These are phyloP conservation scores for Craterocephalus amniculus DNA, from an alignment of 2,797 vertebrate genomes.

Conservation along the genomic window DNA sequence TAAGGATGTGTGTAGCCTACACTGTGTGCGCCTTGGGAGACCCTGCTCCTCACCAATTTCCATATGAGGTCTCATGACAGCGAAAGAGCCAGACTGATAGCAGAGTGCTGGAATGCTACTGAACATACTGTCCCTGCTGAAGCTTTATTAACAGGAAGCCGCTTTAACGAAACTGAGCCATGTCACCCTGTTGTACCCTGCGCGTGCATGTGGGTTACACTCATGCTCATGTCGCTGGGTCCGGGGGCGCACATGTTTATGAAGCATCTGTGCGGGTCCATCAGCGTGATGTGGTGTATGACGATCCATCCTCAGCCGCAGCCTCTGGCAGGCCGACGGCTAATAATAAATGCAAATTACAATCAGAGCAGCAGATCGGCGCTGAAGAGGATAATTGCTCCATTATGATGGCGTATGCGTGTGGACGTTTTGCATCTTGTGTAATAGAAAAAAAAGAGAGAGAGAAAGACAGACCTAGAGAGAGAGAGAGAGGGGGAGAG, in stretches of 20 bases:
- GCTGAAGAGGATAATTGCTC: constrained; percentile 79
- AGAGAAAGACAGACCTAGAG: constrained; percentile 7
- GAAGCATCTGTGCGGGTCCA: constrained; percentile 70
- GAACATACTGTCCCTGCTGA: constrained; percentile 51
- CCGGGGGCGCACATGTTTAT: constrained; percentile 51
- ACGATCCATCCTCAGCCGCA: constrained; percentile 56
- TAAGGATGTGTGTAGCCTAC: constrained; percentile 40
- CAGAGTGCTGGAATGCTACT: constrained; percentile 17
- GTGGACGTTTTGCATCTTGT: constrained; percentile 33
- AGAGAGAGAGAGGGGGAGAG: constrained; percentile 33
- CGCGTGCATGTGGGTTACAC: constrained; percentile 3
- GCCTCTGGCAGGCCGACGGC: constrained; percentile 61
- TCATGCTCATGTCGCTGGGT: constrained; percentile 29
- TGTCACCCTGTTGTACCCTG: constrained; percentile 21
- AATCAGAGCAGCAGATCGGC: constrained; percentile 74
- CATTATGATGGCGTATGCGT: constrained; percentile 63
- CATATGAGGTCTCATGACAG: constrained; percentile 52
- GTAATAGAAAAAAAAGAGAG: constrained; percentile 9
- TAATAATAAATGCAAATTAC: constrained; percentile 83
- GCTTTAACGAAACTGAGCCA: constrained; percentile 41
- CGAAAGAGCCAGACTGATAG: constrained; percentile 7
- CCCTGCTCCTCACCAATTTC: constrained; percentile 54
- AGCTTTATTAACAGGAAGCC: constrained; percentile 49
- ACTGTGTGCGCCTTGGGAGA: constrained; percentile 43
- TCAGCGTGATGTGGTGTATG: constrained; percentile 60